Evolutionary conservation across 1,140 invertebrate genomes (phyloP).

Genomic region (Pogonomyrmex barbatus): DNA sequence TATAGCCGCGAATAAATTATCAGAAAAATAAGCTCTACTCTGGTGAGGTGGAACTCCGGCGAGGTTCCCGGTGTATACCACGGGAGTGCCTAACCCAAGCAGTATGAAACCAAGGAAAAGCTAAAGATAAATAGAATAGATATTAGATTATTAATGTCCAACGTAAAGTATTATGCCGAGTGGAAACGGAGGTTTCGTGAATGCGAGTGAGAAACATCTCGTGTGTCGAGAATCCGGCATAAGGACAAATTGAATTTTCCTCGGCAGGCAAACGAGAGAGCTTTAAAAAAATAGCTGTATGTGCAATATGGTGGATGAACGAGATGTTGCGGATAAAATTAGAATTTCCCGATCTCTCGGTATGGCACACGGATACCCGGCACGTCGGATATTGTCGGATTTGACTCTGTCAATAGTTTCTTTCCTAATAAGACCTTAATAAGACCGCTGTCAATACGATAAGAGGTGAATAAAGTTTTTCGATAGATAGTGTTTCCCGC

Average conservation of each 20-base stretch:
- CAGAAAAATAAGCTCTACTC: constrained; percentile 70
- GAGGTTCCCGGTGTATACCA: constrained; percentile 47
- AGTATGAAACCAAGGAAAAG: constrained; percentile 53
- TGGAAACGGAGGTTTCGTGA: constrained; percentile 30
- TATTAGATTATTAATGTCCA: constrained; percentile 43
- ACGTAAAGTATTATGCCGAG: constrained; percentile 45
- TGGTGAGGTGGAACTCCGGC: constrained; percentile 38
- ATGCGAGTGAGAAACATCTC: neutral
- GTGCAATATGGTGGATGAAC: constrained; percentile 14
- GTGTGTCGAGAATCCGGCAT: neutral
- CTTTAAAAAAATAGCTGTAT: neutral
- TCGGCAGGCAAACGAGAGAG: constrained; percentile 2
- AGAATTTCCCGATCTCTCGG: constrained; percentile 51
- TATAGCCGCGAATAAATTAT: neutral
- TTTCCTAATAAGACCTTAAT: constrained; percentile 39
- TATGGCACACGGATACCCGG: constrained; percentile 2
- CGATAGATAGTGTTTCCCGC: constrained; percentile 62
- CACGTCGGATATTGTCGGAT: neutral
- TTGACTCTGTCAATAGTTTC: constrained; percentile 8
- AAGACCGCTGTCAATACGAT: constrained; percentile 57
- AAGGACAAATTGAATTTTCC: constrained; percentile 9
- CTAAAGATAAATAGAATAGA: constrained; percentile 39
- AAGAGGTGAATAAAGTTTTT: constrained; percentile 46
- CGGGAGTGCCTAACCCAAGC: constrained; percentile 62
- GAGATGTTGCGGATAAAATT: neutral